phyloP scores from a whole-genome alignment of 2,113 vertebrate species.

The Cyphomyrus plagiostoma region DNA sequence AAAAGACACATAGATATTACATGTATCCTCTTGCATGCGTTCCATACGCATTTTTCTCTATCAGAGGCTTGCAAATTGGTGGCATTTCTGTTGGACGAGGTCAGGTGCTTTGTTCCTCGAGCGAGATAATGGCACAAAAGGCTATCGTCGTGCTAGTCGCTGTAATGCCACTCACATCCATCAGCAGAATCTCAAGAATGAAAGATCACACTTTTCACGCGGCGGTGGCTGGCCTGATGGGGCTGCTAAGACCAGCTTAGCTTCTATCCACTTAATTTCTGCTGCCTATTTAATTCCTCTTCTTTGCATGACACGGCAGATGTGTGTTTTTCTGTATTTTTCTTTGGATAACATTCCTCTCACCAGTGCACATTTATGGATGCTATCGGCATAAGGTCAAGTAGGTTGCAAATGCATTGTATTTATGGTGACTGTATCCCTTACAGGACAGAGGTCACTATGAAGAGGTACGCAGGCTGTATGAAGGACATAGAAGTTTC shows the following conservation, averaged over 20 bases:
- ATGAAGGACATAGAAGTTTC: constrained; percentile 94
- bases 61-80: background rate
- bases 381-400: background rate
- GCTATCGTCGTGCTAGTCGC: background rate
- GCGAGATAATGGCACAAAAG: too few species aligned
- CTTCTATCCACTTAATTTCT: background rate
- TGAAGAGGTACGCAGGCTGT: constrained; percentile 83
- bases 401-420: background rate
- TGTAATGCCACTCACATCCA: background rate
- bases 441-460: constrained; percentile 79
- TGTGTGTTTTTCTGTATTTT: background rate
- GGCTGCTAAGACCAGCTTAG: background rate
- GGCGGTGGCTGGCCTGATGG: background rate
- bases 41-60: constrained; percentile 7
- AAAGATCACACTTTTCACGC: background rate
- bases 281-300: background rate
- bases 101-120: background rate
- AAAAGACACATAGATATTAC: constrained; percentile 63
- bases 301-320: constrained; percentile 5
- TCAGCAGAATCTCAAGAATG: background rate
- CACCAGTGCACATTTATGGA: background rate
- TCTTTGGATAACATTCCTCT: background rate
- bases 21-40: constrained; percentile 55
- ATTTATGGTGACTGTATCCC: background rate
- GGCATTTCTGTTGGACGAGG: background rate